Evolutionary conservation across 2,797 vertebrate species (phyloP), one percentile per base, ranked within the genome.

Genomic region (Chrosomus eos): DNA sequence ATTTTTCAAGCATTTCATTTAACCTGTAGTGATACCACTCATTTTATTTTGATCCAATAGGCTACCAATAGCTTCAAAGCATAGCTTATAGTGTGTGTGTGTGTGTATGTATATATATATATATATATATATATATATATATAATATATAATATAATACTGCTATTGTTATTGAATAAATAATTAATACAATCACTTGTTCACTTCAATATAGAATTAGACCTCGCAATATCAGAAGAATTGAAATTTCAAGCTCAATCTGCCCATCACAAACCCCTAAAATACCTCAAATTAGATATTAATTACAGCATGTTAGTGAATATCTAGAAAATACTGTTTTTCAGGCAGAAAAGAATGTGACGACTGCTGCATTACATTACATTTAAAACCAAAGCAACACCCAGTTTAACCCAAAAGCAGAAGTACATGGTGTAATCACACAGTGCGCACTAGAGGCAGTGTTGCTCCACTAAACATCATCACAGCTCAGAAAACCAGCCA

Each of bases 401-500:
- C 76, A 28, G 38, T 45, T 26, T 16, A 33, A 48, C 55, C 60
- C 60, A 80, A 80, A 66, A 80, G 26, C 66, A 80, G 33, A 80
- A 53, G 43, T 53, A 10, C 2, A 8, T 55, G 0, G 31, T 68
- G 89, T 87, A 84, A 85, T 2, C 6, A 85, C 90, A 5, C 7
- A 0, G 4, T n/a, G 0, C 16, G 36, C 95, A 82, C 91, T 33
- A 0, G 95, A 89, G 94, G 92, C 92, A 91, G 90, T 91, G 89
- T 87, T 78, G 93, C 48, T 82, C 70, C 89, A 55, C 43, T 21
- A 38, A 85, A 66, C 80, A 73, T 36, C 77, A 86, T 85, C 38
- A 48, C n/a, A 66, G 62, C 9, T 45, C 43, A 38, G 81, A 71
- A 64, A 11, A 80, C 13, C 84, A 36, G 67, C 55, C 74, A 78